Percentiles rank a stretch among this genome's conserved stretches.
Evolutionary conservation across 2,113 vertebrate species (phyloP).

Genomic region (Butorides virescens): DNA sequence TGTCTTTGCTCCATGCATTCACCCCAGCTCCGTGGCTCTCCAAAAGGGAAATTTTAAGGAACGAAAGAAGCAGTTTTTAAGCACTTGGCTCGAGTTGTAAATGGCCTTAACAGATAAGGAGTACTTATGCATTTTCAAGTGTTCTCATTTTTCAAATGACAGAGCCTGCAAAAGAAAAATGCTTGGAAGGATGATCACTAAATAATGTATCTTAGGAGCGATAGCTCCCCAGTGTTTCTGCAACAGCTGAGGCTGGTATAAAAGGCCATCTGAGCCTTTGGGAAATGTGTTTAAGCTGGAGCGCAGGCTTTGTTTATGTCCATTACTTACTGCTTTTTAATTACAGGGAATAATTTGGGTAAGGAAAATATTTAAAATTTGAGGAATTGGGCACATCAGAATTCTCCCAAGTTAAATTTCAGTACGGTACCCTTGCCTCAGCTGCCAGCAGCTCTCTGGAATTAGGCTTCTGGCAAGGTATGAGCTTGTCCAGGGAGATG

Average conservation of each 20-base stretch:
- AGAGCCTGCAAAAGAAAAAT: not conserved
- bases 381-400: not conserved
- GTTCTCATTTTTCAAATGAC: not conserved
- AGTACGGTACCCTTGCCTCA: fast-evolving
- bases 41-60: not conserved
- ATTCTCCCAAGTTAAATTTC: not conserved
- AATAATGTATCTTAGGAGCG: not conserved
- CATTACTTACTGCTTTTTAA: not conserved
- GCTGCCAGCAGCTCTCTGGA: not conserved
- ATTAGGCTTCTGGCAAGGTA: not conserved
- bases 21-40: not conserved
- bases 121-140: not conserved
- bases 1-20: not conserved
- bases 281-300: not conserved
- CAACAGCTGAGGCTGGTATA: not conserved
- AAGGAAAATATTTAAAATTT: not conserved
- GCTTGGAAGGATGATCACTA: not conserved
- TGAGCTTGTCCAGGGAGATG: not conserved
- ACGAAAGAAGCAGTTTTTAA: not conserved
- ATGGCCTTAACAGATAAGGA: not conserved
- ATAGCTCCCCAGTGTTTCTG: not conserved
- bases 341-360: not conserved
- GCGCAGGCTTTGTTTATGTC: not conserved
- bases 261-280: not conserved
- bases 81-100: not conserved